A percentile compares a stretch with the other conserved stretches of the same genome.
phyloP scores from a whole-genome alignment of 2,113 vertebrate species.

The Tragelaphus scriptus region DNA sequence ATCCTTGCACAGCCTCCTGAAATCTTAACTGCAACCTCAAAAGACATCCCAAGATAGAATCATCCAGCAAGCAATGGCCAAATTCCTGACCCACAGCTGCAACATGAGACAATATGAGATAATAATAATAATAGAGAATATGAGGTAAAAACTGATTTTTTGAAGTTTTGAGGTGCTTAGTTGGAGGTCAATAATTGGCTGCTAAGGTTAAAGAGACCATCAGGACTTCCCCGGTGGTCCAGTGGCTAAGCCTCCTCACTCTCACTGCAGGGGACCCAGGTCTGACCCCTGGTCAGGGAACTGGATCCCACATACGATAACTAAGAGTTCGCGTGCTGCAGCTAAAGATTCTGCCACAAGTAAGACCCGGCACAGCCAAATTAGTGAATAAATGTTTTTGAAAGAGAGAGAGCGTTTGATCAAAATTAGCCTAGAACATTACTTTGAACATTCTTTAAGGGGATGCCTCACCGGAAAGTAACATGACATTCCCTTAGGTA shows the following conservation, averaged over 20 bases:
- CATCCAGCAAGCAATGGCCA: not conserved
- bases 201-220: not conserved
- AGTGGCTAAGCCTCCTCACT: not conserved
- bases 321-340: not conserved
- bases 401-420: not conserved
- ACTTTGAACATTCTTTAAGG: not conserved
- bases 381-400: not conserved
- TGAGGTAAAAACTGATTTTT: not conserved
- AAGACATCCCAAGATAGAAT: not conserved
- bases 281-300: not conserved
- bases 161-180: not conserved
- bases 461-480: not conserved
- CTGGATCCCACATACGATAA: not conserved
- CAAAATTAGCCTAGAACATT: not conserved
- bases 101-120: not conserved
- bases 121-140: not conserved
- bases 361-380: not conserved
- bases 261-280: not conserved
- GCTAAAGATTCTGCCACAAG: not conserved
- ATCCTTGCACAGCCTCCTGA: not conserved
- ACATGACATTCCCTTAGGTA: accelerated
- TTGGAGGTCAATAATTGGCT: not conserved
- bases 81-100: not conserved
- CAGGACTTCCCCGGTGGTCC: not conserved
- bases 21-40: not conserved